Evolutionary conservation across 2,113 vertebrate genomes (phyloP).

Genomic region (Dunckerocampus dactyliophorus): DNA sequence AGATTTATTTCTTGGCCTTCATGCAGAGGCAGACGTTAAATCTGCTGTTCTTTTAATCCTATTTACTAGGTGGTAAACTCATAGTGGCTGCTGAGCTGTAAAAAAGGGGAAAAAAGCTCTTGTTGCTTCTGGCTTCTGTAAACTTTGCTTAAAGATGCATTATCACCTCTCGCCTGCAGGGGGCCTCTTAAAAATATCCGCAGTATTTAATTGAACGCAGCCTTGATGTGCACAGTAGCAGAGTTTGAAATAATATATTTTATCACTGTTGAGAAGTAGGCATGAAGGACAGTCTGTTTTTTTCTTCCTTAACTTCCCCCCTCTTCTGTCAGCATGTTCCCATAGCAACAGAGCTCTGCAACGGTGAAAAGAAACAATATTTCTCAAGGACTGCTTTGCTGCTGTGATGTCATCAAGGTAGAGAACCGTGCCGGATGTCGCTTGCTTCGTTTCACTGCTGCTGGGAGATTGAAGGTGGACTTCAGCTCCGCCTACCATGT

Average conservation of each 20-base stretch:
- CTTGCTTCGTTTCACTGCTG: slow-evolving; percentile 17
- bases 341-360: slow-evolving; percentile 60
- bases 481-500: no score
- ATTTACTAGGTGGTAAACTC: slow-evolving; percentile 22
- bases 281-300: slow-evolving; percentile 62
- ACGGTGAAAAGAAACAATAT: slow-evolving; percentile 36
- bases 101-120: no score
- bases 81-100: no score
- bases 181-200: no score
- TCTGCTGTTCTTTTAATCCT: slow-evolving; percentile 32
- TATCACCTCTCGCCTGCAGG: no score
- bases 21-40: slow-evolving; percentile 11
- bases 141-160: no score
- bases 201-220: no score
- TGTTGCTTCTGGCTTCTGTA: no score
- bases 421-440: no score
- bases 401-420: slow-evolving; percentile 19
- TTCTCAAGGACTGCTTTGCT: slow-evolving; percentile 31
- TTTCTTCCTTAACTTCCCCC: slow-evolving; percentile 15
- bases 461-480: background rate
- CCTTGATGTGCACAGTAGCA: no score
- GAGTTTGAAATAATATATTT: background rate
- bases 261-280: slow-evolving; percentile 32
- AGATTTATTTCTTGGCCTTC: background rate
- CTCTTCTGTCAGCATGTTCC: slow-evolving; percentile 34